These are phyloP conservation scores for Temnothorax ravouxi DNA, from an alignment of 2,888 invertebrate species.

Conservation along the genomic window DNA sequence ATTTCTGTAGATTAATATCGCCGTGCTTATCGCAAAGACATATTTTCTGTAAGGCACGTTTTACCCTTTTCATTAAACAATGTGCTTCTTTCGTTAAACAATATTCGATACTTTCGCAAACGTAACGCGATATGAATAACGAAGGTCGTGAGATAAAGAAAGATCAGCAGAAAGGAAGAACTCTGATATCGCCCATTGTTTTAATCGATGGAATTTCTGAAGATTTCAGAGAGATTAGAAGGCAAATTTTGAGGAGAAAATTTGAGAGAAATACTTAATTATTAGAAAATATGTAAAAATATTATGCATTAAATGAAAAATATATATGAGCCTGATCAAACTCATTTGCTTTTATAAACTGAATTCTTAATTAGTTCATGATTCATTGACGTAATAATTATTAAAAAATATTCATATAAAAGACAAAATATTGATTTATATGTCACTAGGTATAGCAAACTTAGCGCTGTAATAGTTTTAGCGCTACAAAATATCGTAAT, in stretches of 20 bases:
- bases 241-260: background rate
- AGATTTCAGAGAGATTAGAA: background rate
- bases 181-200: slow-evolving; percentile 30
- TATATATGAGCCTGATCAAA: background rate
- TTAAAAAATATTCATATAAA: slow-evolving; percentile 43
- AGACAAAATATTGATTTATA: slow-evolving; percentile 19
- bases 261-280: background rate
- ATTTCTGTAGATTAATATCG: slow-evolving; percentile 37
- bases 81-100: background rate
- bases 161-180: slow-evolving; percentile 32
- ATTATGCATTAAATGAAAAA: background rate
- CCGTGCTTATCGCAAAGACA: slow-evolving; percentile 13
- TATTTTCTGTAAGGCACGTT: slow-evolving; percentile 44
- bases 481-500: background rate
- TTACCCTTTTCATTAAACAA: slow-evolving; percentile 11
- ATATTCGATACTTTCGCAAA: background rate
- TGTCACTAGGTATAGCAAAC: background rate
- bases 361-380: slow-evolving; percentile 23
- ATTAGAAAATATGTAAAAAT: background rate
- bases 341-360: slow-evolving; percentile 10
- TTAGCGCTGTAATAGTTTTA: background rate
- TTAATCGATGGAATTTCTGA: background rate
- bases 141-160: background rate
- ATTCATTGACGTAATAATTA: background rate
- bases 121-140: background rate